A percentile compares a stretch with the other conserved stretches of the same genome.
Conservation (phyloP, 2,113 vertebrate genomes). For the Motacilla tschutschensis region DNA sequence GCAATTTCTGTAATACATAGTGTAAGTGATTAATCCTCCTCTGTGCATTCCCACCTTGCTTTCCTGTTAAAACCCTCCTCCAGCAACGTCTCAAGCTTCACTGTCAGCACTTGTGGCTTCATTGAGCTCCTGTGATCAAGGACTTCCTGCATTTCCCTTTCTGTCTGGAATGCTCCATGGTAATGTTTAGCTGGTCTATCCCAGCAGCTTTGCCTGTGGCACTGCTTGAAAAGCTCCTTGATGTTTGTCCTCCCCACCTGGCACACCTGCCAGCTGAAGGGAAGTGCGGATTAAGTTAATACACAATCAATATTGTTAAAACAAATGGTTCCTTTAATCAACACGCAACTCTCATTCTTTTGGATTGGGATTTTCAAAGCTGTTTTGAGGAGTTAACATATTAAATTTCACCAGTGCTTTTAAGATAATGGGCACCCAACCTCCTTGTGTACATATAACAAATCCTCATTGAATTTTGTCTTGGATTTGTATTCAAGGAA, state of each 20-base stretch:
- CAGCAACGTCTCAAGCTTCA: not conserved
- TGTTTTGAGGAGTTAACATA: not conserved
- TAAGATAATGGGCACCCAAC: not conserved
- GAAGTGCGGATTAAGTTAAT: not conserved
- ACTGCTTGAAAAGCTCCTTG: not conserved
- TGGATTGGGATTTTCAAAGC: not conserved
- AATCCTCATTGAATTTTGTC: not conserved
- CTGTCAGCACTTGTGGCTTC: not conserved
- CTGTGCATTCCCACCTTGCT: not conserved
- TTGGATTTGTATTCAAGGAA: not conserved
- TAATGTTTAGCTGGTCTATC: not conserved
- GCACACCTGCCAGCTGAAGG: not conserved
- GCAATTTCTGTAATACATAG: not conserved
- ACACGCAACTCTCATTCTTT: not conserved
- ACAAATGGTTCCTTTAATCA: not conserved
- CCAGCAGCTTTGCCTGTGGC: not conserved
- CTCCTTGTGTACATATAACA: not conserved
- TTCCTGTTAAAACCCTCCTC: not conserved
- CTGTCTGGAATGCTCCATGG: not conserved
- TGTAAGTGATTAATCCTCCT: not conserved
- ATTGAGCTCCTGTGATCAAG: not conserved
- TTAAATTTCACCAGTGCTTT: not conserved
- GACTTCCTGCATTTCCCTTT: not conserved
- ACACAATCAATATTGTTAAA: not conserved
- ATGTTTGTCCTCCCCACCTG: not conserved